phyloP scores from a whole-genome alignment of 2,888 invertebrate species.

The Ophioninae sp. region DNA sequence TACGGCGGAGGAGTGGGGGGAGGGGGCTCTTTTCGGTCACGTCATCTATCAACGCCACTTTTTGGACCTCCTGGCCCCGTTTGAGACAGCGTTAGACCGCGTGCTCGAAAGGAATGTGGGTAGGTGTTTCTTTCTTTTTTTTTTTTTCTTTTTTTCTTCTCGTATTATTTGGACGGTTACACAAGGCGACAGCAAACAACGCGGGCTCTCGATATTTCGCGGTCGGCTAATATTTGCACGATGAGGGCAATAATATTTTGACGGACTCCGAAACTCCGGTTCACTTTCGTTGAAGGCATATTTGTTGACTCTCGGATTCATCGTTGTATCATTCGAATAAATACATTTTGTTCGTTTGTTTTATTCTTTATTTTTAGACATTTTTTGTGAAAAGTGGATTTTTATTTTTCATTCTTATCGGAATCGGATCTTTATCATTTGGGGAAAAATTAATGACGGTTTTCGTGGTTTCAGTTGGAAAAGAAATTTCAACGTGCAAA shows the following conservation, averaged over 20 bases:
- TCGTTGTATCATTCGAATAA: too few relatives aligned
- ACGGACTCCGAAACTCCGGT: background rate
- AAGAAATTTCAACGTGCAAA: background rate
- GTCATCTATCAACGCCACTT: conserved; percentile 46
- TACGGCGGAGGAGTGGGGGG: conserved; percentile 14
- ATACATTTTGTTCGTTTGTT: too few relatives aligned
- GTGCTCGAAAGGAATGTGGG: conserved; percentile 11
- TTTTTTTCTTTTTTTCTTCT: background rate
- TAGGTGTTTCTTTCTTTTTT: background rate
- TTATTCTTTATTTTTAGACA: background rate
- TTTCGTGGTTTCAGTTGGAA: too few relatives aligned
- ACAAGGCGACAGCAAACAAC: background rate
- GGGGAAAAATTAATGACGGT: background rate
- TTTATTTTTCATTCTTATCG: background rate
- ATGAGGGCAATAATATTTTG: background rate
- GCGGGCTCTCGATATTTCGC: background rate
- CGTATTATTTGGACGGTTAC: background rate
- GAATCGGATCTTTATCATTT: background rate
- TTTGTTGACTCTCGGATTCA: too few relatives aligned
- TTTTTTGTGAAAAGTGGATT: background rate
- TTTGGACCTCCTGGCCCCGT: conserved; percentile 46
- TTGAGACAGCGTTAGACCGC: conserved; percentile 50
- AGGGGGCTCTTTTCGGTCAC: conserved; percentile 43
- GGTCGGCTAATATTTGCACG: background rate
- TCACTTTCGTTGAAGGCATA: background rate